Percentiles rank a stretch among this genome's conserved stretches.
phyloP scores from a whole-genome alignment of 2,113 vertebrate species.

The Brienomyrus longianalis region DNA sequence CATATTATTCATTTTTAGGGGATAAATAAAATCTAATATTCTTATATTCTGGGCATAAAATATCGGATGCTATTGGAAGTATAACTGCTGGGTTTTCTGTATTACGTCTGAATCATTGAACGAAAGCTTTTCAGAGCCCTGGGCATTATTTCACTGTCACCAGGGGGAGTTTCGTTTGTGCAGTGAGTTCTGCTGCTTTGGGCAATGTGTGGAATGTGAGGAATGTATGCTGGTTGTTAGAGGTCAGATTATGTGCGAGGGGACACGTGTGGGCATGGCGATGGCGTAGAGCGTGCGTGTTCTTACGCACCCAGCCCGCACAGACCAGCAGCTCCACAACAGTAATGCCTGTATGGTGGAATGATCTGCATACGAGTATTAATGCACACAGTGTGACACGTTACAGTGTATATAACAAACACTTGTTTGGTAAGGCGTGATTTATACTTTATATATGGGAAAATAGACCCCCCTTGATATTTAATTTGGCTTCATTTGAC shows the following conservation, averaged over 20 bases:
- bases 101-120: neutral
- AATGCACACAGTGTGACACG: constrained; percentile 38
- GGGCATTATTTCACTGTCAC: constrained; percentile 8
- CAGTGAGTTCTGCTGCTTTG: constrained; percentile 32
- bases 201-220: constrained; percentile 48
- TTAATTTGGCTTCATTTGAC: neutral
- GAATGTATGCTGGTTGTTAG: constrained; percentile 53
- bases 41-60: neutral
- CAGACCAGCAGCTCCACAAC: constrained; percentile 43
- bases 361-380: constrained; percentile 40
- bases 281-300: constrained; percentile 49
- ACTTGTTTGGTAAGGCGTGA: neutral
- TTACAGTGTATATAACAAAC: constrained; percentile 31
- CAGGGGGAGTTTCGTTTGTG: constrained; percentile 24
- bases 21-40: neutral
- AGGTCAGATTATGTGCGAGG: constrained; percentile 41
- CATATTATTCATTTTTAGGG: neutral
- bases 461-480: neutral
- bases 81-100: neutral
- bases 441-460: no score
- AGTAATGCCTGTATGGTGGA: constrained; percentile 32
- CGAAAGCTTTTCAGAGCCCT: neutral
- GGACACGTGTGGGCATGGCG: constrained; percentile 48
- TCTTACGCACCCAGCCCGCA: constrained; percentile 38
- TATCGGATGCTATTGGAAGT: neutral